Base-by-base conservation (phyloP, 2,113 vertebrate species). In the Syrrhaptes paradoxus region DNA sequence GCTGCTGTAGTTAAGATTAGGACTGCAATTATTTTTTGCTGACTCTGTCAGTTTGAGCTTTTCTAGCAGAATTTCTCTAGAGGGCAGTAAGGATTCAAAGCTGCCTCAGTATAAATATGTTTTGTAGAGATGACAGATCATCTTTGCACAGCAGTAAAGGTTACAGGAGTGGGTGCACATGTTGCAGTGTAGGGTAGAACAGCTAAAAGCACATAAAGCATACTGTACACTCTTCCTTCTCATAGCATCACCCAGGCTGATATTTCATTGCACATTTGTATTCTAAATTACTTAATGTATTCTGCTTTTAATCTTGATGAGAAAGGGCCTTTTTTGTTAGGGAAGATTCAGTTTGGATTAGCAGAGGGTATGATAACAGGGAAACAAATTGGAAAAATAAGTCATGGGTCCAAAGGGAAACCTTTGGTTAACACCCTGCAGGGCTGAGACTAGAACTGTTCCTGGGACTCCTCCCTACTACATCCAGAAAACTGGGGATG, bases 61-160 rank as follows among this genome's bases (percentile, higher is more conserved):
- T 98, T 97, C 97, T 87, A 96, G 92, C 13, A 52, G 94, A 97
- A 90, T 97, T 96, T 98, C 98, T 98, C 97, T 97, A 97, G 97
- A 97, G 98, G 97, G 97, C 98, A 97, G 97, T 97, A 97, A 97
- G 98, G 90, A 96, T 74, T 95, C 95, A 48, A 93, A 88, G 91
- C 93, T 96, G 85, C 91, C 83, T 91, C 54, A 2, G 38, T 86
- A 88, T 89, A 77, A 31, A 83, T 87, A 68, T 79, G 17, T 61
- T 18, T 46, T 89, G 92, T 86, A 67, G 96, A 88, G 89, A 91
- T 96, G 97, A 97, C 57, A 88, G 97, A 95, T 97, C 95, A 90
- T 96, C 96, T 41, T 24, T 76, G 82, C 88, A 95, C 83, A 91
- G 96, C 97, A 96, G 95, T 92, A 94, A 62, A 77, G 90, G 97